phyloP scores from a whole-genome alignment of 2,797 vertebrate species.

The Phrynocephalus vlangalii region DNA sequence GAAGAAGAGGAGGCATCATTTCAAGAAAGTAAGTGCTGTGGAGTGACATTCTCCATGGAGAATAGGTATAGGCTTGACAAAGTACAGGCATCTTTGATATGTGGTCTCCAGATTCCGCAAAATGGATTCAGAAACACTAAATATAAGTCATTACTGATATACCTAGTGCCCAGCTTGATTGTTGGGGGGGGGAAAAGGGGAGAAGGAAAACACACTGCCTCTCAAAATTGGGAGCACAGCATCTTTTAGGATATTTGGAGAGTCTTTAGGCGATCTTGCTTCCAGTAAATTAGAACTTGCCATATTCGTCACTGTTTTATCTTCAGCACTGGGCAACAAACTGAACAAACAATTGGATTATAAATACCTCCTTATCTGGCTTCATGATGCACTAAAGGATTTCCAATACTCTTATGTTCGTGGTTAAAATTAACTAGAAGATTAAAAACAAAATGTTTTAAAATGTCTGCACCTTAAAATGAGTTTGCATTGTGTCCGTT shows the following conservation, averaged over 20 bases:
- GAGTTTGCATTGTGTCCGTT: constrained; percentile 17
- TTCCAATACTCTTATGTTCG: constrained; percentile 10
- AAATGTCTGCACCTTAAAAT: neutral
- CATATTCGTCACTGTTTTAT: constrained; percentile 40
- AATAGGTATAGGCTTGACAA: neutral
- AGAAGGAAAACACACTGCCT: neutral
- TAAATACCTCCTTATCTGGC: constrained; percentile 16
- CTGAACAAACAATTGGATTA: constrained; percentile 38
- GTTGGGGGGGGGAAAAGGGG: neutral
- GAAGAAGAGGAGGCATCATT: constrained; percentile 90
- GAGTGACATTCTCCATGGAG: neutral
- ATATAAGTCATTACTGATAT: neutral
- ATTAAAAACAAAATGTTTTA: constrained; percentile 1
- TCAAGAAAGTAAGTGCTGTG: constrained; percentile 87
- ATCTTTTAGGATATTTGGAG: neutral
- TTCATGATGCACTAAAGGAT: neutral
- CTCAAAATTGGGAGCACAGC: neutral
- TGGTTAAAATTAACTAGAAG: neutral
- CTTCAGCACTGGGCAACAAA: constrained; percentile 47
- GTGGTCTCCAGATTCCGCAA: neutral
- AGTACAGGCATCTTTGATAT: neutral
- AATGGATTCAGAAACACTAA: neutral
- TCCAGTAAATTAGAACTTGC: constrained; percentile 13
- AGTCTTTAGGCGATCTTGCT: neutral
- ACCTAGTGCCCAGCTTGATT: neutral